These are phyloP conservation scores for Pimpla rufipes DNA, from an alignment of 2,888 invertebrate species.

Conservation along the genomic window DNA sequence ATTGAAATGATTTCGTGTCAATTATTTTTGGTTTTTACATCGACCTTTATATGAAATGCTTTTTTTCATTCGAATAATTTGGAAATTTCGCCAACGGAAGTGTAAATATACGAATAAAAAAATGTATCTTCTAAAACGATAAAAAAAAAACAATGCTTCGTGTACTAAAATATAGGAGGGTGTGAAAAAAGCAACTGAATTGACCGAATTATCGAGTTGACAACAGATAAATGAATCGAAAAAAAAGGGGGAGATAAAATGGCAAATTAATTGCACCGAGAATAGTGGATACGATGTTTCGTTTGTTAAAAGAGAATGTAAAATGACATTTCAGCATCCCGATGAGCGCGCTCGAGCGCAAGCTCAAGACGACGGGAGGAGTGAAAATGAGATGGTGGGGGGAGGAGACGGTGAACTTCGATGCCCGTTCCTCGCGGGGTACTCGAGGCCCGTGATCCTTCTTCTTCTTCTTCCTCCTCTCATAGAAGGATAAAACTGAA, in stretches of 20 bases:
- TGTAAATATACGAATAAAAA: too few species aligned
- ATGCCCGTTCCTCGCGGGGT: slow-evolving; percentile 65
- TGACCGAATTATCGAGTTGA: not conserved
- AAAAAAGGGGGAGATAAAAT: not conserved
- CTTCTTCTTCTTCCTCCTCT: slow-evolving; percentile 67
- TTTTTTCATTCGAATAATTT: too few species aligned
- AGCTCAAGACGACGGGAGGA: slow-evolving; percentile 70
- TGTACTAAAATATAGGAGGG: not conserved
- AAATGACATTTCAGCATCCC: slow-evolving; percentile 85
- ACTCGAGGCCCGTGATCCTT: slow-evolving; percentile 75
- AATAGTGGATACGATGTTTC: slow-evolving; percentile 2
- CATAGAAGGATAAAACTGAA: slow-evolving; percentile 60
- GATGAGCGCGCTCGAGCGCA: slow-evolving; percentile 81
- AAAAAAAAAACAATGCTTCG: not conserved
- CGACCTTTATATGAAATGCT: too few species aligned
- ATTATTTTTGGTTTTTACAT: too few species aligned
- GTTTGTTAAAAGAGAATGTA: slow-evolving; percentile 71
- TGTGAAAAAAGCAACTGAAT: not conserved
- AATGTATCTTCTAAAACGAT: too few species aligned
- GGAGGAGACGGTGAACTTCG: slow-evolving; percentile 70
- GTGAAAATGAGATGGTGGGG: slow-evolving; percentile 72
- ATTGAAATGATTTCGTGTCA: not conserved
- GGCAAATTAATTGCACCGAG: slow-evolving; percentile 3
- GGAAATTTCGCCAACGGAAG: too few species aligned
- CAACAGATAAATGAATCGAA: not conserved